Conservation (phyloP, 2,113 vertebrate species). For the Phalacrocorax pelagicus region DNA sequence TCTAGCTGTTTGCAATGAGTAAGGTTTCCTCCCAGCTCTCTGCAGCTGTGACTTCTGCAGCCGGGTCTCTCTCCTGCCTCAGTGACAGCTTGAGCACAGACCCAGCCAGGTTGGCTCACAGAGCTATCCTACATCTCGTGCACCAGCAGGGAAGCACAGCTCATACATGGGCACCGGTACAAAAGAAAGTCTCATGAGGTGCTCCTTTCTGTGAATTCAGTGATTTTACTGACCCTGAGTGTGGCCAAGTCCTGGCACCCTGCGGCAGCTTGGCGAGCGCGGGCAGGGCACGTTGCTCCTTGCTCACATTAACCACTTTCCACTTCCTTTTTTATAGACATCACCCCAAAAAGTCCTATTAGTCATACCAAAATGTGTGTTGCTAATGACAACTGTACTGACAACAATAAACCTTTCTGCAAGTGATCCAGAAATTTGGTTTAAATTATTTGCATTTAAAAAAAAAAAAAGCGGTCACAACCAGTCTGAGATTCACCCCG, state of each 20-base stretch:
- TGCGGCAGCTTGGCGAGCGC: rapidly evolving
- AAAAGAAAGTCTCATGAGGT: background rate
- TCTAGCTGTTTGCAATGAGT: background rate
- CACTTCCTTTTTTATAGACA: background rate
- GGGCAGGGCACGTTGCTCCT: background rate
- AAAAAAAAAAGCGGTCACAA: background rate
- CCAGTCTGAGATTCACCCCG: background rate
- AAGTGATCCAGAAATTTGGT: background rate
- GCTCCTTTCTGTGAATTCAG: background rate
- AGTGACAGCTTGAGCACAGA: rapidly evolving
- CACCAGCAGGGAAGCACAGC: background rate
- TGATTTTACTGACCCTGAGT: background rate
- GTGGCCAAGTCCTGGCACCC: background rate
- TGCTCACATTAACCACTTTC: background rate
- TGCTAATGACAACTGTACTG: background rate
- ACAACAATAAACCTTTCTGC: background rate
- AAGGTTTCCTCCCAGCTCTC: background rate
- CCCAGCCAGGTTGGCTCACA: background rate
- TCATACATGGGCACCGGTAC: rapidly evolving
- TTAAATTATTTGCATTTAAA: background rate
- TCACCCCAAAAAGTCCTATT: background rate
- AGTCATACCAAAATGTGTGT: background rate
- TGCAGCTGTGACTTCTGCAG: background rate
- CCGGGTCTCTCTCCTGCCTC: background rate
- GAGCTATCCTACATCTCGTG: background rate